Evolutionary conservation across 1,140 invertebrate species (phyloP).

Genomic region (Microvelia longipes): DNA sequence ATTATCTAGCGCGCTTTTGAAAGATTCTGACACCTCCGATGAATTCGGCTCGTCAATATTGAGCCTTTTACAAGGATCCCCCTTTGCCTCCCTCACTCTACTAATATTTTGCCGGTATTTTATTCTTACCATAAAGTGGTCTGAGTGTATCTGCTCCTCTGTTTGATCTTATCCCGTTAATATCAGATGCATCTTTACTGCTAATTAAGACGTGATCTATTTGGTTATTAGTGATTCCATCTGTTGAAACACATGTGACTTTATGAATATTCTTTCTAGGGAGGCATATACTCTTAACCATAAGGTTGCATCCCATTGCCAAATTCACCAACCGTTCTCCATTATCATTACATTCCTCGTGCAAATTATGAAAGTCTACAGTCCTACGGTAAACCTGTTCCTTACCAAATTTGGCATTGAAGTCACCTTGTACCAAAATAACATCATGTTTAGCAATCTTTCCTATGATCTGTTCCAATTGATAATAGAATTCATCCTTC

Average conservation of each 20-base stretch:
- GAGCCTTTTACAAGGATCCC: slow-evolving; percentile 1
- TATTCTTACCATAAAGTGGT: slow-evolving; percentile 15
- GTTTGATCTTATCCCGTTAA: slow-evolving; percentile 10
- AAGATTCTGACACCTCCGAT: not conserved
- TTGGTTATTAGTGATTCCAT: slow-evolving; percentile 15
- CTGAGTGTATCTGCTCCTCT: slow-evolving; percentile 15
- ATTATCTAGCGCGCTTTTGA: not conserved
- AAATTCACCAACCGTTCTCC: not conserved
- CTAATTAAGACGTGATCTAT: slow-evolving; percentile 19
- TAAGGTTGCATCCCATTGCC: not conserved
- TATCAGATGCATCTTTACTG: slow-evolving; percentile 1
- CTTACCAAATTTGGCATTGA: slow-evolving; percentile 1
- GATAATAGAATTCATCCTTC: slow-evolving; percentile 14
- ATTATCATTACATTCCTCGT: not conserved
- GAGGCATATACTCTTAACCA: not conserved
- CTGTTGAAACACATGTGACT: not conserved
- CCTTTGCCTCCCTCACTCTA: not conserved
- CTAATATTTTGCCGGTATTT: slow-evolving; percentile 7
- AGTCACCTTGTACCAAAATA: slow-evolving; percentile 15
- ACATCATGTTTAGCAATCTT: slow-evolving; percentile 5
- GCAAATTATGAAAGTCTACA: not conserved
- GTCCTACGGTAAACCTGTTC: not conserved
- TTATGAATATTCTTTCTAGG: not conserved
- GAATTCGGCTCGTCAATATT: not conserved
- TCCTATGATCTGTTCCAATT: slow-evolving; percentile 7